phyloP scores from a whole-genome alignment of 2,888 invertebrate species.

The Neuroscelio doddi region DNA sequence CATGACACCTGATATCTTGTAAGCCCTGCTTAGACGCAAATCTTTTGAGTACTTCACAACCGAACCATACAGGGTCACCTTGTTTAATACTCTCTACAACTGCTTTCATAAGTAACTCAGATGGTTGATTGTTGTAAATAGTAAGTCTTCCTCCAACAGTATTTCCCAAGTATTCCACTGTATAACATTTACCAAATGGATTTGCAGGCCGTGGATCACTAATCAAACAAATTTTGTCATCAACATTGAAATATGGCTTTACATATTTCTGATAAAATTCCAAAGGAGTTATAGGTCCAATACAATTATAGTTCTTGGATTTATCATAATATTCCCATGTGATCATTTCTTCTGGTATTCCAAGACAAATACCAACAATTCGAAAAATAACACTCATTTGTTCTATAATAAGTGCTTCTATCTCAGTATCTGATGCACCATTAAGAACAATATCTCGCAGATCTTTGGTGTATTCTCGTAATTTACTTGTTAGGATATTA shows the following conservation, averaged over 20 bases:
- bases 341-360: conserved; percentile 85
- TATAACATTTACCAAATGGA: conserved; percentile 86
- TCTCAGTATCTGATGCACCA: conserved; percentile 77
- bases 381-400: conserved; percentile 86
- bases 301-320: conserved; percentile 80
- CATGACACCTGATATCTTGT: conserved; percentile 81
- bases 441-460: conserved; percentile 78
- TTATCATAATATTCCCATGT: conserved; percentile 91
- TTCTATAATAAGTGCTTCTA: conserved; percentile 77
- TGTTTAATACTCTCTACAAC: conserved; percentile 84
- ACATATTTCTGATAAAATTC: conserved; percentile 88
- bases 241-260: conserved; percentile 84
- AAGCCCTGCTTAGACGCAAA: conserved; percentile 86
- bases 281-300: conserved; percentile 84
- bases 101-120: conserved; percentile 82
- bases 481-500: conserved; percentile 85
- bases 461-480: conserved; percentile 86
- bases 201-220: conserved; percentile 88
- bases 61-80: conserved; percentile 94
- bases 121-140: conserved; percentile 91
- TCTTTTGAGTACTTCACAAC: conserved; percentile 89
- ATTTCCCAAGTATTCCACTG: conserved; percentile 91
- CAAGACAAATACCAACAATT: conserved; percentile 88
- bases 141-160: conserved; percentile 85
- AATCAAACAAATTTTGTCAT: conserved; percentile 90